phyloP scores from a whole-genome alignment of 2,797 vertebrate genomes.

The Nasua narica region DNA sequence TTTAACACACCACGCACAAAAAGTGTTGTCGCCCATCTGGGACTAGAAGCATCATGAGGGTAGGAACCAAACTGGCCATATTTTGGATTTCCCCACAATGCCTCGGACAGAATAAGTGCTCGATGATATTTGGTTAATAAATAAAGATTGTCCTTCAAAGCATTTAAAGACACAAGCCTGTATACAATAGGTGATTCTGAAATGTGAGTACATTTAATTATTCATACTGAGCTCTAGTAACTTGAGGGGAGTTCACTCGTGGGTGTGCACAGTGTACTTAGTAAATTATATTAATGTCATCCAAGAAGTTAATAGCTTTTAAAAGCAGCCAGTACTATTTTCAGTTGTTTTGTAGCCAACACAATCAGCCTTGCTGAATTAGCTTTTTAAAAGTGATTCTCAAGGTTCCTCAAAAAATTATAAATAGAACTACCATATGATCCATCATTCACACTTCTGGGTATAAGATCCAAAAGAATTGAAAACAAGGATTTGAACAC shows the following conservation, averaged over 20 bases:
- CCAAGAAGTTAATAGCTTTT: conserved; percentile 26
- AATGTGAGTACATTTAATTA: conserved; percentile 12
- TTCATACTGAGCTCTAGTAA: conserved; percentile 30
- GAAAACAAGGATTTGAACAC: background rate
- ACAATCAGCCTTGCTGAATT: conserved; percentile 23
- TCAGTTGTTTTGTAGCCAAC: conserved; percentile 9
- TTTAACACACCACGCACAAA: background rate
- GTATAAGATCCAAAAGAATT: conserved; percentile 10
- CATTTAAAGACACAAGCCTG: background rate
- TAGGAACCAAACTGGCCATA: background rate
- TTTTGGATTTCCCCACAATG: background rate
- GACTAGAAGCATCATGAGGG: background rate
- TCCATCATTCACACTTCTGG: background rate
- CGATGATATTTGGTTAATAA: background rate
- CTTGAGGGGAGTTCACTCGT: background rate
- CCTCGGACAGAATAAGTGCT: background rate
- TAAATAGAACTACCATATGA: conserved; percentile 33
- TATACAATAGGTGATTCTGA: background rate
- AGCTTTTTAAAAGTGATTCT: conserved; percentile 26
- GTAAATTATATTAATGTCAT: background rate
- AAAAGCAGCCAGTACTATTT: background rate
- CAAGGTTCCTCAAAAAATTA: conserved; percentile 44
- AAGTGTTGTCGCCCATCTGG: background rate
- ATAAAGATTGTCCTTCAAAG: conserved; percentile 9
- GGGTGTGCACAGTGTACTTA: background rate